Evolutionary conservation across 2,113 vertebrate species (phyloP), one percentile per base, ranked within the genome.

Genomic region (Aviceda subcristata): DNA sequence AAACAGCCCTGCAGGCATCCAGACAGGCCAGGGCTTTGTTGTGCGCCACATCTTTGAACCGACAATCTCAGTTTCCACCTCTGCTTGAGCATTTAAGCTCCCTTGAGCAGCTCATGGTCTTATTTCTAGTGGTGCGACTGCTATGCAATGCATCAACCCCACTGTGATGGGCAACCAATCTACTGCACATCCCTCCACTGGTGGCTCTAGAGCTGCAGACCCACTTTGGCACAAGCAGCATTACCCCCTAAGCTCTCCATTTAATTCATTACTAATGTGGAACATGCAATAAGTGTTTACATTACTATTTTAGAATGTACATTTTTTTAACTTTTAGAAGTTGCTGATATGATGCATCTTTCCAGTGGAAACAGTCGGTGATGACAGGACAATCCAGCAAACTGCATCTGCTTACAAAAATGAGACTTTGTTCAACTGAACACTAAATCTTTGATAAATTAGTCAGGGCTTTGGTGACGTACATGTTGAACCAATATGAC

Each of bases 391-490:
- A 93, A 91, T 96, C 72, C 91, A 96, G 94, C 51, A 93, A 96
- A 69, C 76, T 85, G 90, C 96, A 81, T 97, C 87, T 94, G 89
- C 91, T 97, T 95, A 96, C 94, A 97, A 95, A 96, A 96, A 95
- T 92, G 90, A 97, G 89, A 95, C 96, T 98, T 96, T 94, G 86
- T 96, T 96, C 86, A 56, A 64, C 69, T 38, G 92, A 94, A 93
- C 78, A 87, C 89, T 98, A 97, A 96, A 97, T 96, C 97, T 98
- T 97, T 97, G 98, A 98, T 97, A 97, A 98, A 98, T 98, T 94
- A 98, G 91, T 72, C 92, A 78, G 86, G 90, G 96, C 97, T 97
- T 97, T 98, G 95, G 94, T 96, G 97, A 98, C 96, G 96, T 96
- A 96, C 94, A 96, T 97, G 97, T 96, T 98, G 97, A 98, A 97